phyloP scores from a whole-genome alignment of 1,140 invertebrate genomes.

The Halesus radiatus region DNA sequence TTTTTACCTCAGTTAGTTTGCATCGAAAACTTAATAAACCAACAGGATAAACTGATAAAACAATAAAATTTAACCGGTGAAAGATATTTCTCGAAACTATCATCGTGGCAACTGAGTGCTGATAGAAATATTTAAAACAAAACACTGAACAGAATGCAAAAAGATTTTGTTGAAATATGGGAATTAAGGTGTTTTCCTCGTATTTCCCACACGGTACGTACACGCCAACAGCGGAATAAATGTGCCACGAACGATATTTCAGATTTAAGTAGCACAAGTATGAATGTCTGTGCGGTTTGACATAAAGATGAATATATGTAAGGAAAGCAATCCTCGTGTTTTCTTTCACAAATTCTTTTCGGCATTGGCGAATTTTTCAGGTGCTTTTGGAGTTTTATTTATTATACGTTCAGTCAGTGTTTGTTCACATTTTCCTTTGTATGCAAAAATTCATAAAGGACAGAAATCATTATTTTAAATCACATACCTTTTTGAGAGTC shows the following conservation, averaged over 20 bases:
- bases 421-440: not conserved
- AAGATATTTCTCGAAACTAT: not conserved
- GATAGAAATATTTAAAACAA: not conserved
- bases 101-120: not conserved
- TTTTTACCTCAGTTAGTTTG: no score
- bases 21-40: no score
- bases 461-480: no score
- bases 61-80: no score
- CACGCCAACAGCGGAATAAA: constrained; percentile 25
- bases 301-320: constrained; percentile 38
- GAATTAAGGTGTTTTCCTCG: constrained; percentile 32
- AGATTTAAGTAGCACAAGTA: constrained; percentile 37
- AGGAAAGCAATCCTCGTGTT: constrained; percentile 25
- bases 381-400: not conserved
- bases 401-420: not conserved
- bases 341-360: not conserved
- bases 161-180: constrained; percentile 32
- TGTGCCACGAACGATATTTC: constrained; percentile 37
- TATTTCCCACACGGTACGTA: not conserved
- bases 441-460: not conserved
- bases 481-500: no score
- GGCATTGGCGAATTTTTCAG: not conserved
- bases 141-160: not conserved
- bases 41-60: no score
- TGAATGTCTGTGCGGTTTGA: constrained; percentile 33